These are phyloP conservation scores for Rhinoptilus africanus DNA, from an alignment of 2,113 vertebrate species.

Conservation along the genomic window DNA sequence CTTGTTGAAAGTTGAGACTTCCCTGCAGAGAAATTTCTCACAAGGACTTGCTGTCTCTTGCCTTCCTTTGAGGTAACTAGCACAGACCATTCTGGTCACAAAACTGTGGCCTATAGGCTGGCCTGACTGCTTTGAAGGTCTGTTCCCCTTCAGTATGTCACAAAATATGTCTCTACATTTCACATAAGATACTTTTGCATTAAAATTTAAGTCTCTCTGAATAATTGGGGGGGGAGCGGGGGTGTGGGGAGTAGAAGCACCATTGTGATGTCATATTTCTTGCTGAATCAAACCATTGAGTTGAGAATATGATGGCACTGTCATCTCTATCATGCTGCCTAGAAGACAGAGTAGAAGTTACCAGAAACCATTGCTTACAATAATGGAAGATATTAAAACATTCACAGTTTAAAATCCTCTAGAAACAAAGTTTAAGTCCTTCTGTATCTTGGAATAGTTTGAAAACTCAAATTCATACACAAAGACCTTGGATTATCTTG, in stretches of 20 bases:
- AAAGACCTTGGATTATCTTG: neutral
- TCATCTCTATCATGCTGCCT: neutral
- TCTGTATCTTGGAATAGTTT: neutral
- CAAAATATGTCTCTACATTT: neutral
- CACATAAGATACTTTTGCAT: neutral
- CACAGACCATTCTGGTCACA: neutral
- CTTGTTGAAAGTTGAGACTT: neutral
- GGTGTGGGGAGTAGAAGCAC: neutral
- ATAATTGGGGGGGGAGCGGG: neutral
- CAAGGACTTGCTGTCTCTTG: neutral
- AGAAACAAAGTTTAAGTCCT: neutral
- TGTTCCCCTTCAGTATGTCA: fast-evolving
- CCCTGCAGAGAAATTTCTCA: neutral
- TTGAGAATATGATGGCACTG: neutral
- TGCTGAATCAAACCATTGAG: neutral
- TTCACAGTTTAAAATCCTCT: neutral
- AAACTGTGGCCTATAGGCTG: neutral
- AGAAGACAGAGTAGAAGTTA: neutral
- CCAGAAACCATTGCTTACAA: neutral
- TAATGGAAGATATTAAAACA: neutral
- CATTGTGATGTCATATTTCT: neutral
- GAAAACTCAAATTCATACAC: neutral
- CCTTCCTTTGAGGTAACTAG: neutral
- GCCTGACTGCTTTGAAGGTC: neutral
- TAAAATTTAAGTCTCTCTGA: neutral